Evolutionary conservation across 1,140 invertebrate genomes (phyloP).

Genomic region (Leptinotarsa texana): DNA sequence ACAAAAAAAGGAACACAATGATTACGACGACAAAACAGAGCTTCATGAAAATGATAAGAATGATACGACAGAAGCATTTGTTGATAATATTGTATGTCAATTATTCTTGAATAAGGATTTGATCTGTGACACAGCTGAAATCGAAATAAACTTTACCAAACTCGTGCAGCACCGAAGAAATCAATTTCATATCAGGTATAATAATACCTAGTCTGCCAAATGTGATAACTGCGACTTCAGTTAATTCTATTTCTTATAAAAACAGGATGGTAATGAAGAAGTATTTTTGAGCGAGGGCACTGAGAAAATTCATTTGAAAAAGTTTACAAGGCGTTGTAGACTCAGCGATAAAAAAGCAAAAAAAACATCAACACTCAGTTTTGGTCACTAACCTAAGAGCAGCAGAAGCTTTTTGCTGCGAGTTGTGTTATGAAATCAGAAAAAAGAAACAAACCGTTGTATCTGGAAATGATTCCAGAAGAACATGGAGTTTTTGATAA

Average conservation of each 20-base stretch:
- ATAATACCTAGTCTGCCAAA: background rate
- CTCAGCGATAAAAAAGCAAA: too few species aligned
- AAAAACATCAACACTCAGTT: too few species aligned
- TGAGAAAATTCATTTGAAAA: too few species aligned
- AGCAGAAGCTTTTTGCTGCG: too few species aligned
- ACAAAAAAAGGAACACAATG: background rate
- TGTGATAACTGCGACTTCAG: background rate
- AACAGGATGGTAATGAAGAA: background rate
- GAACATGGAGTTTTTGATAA: too few species aligned
- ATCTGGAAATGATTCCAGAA: too few species aligned
- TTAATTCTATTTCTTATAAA: background rate
- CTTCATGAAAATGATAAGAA: background rate
- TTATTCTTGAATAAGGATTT: background rate
- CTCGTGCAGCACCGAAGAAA: background rate
- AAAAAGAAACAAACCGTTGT: too few species aligned
- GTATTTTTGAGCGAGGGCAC: too few species aligned
- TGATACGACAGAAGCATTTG: background rate
- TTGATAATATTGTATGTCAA: background rate
- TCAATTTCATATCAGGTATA: conserved; percentile 9
- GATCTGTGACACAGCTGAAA: background rate
- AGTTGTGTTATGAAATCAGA: too few species aligned
- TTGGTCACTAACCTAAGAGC: too few species aligned
- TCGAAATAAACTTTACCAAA: background rate
- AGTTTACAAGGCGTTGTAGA: too few species aligned
- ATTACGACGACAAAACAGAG: background rate